phyloP scores from a whole-genome alignment of 1,140 invertebrate genomes.

The Neelides sp. region DNA sequence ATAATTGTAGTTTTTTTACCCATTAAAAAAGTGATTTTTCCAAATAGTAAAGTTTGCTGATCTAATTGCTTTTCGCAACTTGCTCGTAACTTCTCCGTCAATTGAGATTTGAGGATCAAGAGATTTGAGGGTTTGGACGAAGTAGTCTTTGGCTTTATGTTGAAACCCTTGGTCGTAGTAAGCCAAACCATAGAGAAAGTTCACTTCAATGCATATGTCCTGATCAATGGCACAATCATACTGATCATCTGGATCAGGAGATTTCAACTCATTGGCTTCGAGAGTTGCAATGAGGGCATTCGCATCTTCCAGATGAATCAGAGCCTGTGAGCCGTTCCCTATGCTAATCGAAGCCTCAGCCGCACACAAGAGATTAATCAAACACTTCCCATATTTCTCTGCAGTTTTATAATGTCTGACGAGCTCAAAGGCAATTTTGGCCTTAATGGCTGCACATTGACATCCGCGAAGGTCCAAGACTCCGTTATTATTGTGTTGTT shows the following conservation, averaged over 20 bases:
- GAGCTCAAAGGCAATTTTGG: constrained; percentile 22
- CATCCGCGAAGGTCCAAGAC: constrained; percentile 21
- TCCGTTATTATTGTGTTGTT: too few species aligned
- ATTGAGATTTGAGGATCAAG: neutral
- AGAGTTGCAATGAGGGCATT: neutral
- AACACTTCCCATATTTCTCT: constrained; percentile 28
- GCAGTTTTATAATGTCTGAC: constrained; percentile 25
- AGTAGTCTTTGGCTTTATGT: constrained; percentile 13
- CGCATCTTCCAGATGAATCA: constrained; percentile 22
- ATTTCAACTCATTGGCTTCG: constrained; percentile 3
- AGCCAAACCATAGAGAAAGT: constrained; percentile 22
- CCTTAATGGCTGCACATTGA: constrained; percentile 21
- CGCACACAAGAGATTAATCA: constrained; percentile 20
- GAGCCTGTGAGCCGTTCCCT: constrained; percentile 22
- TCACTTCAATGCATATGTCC: constrained; percentile 13
- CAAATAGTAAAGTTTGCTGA: neutral
- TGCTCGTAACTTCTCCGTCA: neutral
- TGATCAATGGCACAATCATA: constrained; percentile 19
- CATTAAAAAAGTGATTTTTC: neutral
- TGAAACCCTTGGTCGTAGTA: constrained; percentile 23
- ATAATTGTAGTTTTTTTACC: neutral
- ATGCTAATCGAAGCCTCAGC: constrained; percentile 20
- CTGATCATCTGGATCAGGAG: constrained; percentile 15
- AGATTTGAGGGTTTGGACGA: constrained; percentile 7
- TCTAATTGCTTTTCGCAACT: neutral